These are phyloP conservation scores for Scaptomyza cyrtandrae DNA, from an alignment of 2,888 invertebrate genomes.

Conservation along the genomic window DNA sequence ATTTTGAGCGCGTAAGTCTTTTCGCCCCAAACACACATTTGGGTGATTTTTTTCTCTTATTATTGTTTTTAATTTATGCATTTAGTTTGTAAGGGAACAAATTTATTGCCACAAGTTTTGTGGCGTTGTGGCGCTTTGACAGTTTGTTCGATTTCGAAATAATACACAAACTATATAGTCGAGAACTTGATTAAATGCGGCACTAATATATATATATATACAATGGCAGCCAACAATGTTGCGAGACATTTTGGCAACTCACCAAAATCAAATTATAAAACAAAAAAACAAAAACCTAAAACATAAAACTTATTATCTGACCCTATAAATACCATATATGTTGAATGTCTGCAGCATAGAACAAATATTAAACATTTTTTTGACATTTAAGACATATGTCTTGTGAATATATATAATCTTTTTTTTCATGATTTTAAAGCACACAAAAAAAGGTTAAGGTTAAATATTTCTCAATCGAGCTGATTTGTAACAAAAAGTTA, in stretches of 20 bases:
- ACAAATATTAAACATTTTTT: conserved; percentile 26
- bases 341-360: conserved; percentile 1
- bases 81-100: conserved; percentile 36
- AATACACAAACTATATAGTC: conserved; percentile 22
- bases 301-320: conserved; percentile 46
- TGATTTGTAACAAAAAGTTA: no score
- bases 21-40: not conserved
- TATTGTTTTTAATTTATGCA: conserved; percentile 53
- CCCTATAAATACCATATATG: conserved; percentile 40
- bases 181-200: conserved; percentile 66
- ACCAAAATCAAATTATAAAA: conserved; percentile 70
- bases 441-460: no score
- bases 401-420: no score
- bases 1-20: conserved; percentile 59
- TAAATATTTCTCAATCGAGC: no score
- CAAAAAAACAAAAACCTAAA: conserved; percentile 50
- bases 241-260: conserved; percentile 65
- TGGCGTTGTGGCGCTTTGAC: conserved; percentile 24
- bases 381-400: conserved; percentile 13
- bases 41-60: no score
- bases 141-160: conserved; percentile 34
- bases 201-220: conserved; percentile 33
- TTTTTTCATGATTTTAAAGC: no score
- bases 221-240: conserved; percentile 36
- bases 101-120: conserved; percentile 24